Evolutionary conservation across 2,113 vertebrate species (phyloP).

Genomic region (Rhea pennata): DNA sequence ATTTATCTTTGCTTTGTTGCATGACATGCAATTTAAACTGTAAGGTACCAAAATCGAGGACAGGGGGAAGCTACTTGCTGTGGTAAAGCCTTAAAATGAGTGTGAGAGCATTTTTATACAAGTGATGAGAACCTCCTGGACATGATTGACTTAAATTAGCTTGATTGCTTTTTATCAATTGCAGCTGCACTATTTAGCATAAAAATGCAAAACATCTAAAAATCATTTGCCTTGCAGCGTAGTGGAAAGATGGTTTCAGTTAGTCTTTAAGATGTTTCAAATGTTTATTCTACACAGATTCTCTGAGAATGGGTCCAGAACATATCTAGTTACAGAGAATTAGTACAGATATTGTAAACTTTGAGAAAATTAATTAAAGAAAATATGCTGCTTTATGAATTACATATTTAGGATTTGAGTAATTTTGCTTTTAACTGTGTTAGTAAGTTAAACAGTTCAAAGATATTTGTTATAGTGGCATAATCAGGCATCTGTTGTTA

Average conservation of each 20-base stretch:
- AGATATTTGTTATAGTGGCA: conserved; percentile 68
- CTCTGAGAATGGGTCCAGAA: conserved; percentile 80
- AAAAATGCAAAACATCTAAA: conserved; percentile 85
- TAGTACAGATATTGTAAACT: conserved; percentile 83
- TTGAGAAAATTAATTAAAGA: conserved; percentile 84
- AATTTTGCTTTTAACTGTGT: conserved; percentile 74
- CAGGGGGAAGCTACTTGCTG: conserved; percentile 8
- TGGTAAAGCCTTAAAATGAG: conserved; percentile 75
- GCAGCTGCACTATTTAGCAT: conserved; percentile 82
- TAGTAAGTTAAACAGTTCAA: conserved; percentile 76
- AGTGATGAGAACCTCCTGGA: conserved; percentile 84
- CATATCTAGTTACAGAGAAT: conserved; percentile 83
- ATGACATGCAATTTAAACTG: conserved; percentile 26
- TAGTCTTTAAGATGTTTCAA: conserved; percentile 83
- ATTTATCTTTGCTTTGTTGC: conserved; percentile 32
- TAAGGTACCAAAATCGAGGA: conserved; percentile 40
- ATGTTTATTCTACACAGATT: conserved; percentile 82
- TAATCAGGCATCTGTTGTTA: conserved; percentile 64
- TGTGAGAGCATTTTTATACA: conserved; percentile 79
- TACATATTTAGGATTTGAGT: conserved; percentile 72
- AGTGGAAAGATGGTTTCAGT: conserved; percentile 82
- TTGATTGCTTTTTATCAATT: conserved; percentile 85
- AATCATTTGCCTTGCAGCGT: conserved; percentile 85
- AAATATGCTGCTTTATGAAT: conserved; percentile 80
- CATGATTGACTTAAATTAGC: conserved; percentile 85